Conservation (phyloP, 2,888 invertebrate genomes). For the Machimus atricapillus region DNA sequence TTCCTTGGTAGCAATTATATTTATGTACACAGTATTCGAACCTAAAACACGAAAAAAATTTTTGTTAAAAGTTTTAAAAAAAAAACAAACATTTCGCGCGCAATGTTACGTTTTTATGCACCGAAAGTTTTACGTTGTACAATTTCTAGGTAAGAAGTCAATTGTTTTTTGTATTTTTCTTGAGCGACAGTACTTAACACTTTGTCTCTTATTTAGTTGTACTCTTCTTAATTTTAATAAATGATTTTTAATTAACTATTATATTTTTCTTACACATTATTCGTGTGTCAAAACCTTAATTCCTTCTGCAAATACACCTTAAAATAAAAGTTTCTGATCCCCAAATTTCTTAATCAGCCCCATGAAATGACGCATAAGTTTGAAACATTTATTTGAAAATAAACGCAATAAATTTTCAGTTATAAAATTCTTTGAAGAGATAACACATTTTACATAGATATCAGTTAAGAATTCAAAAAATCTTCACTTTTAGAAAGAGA, state of each 20-base stretch:
- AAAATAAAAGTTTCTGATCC: too few species aligned
- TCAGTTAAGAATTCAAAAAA: neutral
- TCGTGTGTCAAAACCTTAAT: too few species aligned
- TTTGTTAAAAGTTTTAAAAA: neutral
- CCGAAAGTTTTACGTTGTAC: constrained; percentile 9
- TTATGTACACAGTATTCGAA: constrained; percentile 19
- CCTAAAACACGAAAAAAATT: neutral
- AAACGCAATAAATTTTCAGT: constrained; percentile 7
- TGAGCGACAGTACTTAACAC: constrained; percentile 19
- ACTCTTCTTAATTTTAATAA: constrained; percentile 25
- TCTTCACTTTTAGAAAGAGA: neutral
- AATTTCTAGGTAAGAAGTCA: constrained; percentile 1
- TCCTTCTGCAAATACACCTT: too few species aligned
- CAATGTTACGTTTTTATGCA: constrained; percentile 3
- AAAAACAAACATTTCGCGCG: neutral
- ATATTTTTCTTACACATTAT: neutral
- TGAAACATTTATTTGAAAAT: constrained; percentile 22
- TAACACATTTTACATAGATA: constrained; percentile 16
- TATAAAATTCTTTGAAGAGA: constrained; percentile 4
- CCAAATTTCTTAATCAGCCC: neutral
- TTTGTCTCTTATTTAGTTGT: constrained; percentile 27
- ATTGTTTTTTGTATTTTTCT: neutral
- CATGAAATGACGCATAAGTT: neutral
- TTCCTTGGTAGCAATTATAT: neutral
- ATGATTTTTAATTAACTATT: neutral